phyloP scores from a whole-genome alignment of 2,888 invertebrate species.

The Melolontha melolontha region DNA sequence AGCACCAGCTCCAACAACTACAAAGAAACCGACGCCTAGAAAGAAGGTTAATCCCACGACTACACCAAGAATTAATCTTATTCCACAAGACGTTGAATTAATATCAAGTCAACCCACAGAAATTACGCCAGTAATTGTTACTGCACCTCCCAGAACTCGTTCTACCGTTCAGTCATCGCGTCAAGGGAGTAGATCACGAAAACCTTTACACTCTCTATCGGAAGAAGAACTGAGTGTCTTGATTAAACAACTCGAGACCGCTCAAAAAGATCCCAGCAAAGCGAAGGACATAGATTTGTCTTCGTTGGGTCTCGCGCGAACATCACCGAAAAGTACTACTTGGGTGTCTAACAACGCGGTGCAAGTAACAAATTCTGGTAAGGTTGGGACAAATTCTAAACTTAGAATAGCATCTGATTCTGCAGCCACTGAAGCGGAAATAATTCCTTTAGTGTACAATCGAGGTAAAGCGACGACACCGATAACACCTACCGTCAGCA shows the following conservation, averaged over 20 bases:
- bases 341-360: constrained; percentile 42
- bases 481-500: constrained; percentile 49
- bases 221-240: constrained; percentile 58
- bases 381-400: constrained; percentile 42
- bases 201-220: constrained; percentile 54
- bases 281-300: constrained; percentile 57
- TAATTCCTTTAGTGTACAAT: constrained; percentile 39
- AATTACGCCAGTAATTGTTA: constrained; percentile 58
- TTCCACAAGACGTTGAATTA: constrained; percentile 53
- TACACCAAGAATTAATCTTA: constrained; percentile 50
- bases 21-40: constrained; percentile 47
- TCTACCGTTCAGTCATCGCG: constrained; percentile 7
- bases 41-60: constrained; percentile 45
- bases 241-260: constrained; percentile 59
- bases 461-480: constrained; percentile 48
- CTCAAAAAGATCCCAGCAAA: constrained; percentile 61
- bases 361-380: constrained; percentile 48
- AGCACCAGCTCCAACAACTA: constrained; percentile 54
- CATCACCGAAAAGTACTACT: constrained; percentile 37
- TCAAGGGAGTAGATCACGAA: constrained; percentile 37
- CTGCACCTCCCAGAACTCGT: constrained; percentile 50
- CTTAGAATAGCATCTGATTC: constrained; percentile 34
- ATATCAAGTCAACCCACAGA: constrained; percentile 59
- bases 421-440: constrained; percentile 33
- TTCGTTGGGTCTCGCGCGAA: constrained; percentile 57